Evolutionary conservation across 2,113 vertebrate genomes (phyloP).

Genomic region (Nipponia nippon): DNA sequence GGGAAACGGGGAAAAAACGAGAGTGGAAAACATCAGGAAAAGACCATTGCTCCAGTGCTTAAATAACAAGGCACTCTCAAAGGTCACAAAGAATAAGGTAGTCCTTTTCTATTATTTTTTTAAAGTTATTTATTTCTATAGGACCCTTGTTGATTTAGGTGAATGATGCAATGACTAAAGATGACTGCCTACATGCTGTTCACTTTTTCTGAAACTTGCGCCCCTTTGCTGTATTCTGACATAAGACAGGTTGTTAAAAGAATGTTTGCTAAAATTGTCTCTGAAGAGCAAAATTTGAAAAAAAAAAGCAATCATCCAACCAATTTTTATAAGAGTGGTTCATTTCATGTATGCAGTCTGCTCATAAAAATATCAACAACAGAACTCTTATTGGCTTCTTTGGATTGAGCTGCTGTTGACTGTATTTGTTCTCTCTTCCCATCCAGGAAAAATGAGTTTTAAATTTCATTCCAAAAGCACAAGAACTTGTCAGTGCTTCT

Average conservation of each 20-base stretch:
- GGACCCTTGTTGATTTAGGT: not conserved
- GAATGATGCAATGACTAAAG: not conserved
- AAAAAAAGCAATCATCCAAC: not conserved
- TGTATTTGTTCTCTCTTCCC: not conserved
- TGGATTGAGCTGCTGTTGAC: not conserved
- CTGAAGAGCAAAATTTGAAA: not conserved
- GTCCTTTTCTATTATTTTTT: not conserved
- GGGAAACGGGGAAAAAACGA: not conserved
- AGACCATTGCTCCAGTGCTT: not conserved
- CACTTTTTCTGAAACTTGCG: not conserved
- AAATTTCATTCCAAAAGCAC: not conserved
- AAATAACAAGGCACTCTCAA: not conserved
- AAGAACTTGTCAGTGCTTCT: not conserved
- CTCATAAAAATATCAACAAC: not conserved
- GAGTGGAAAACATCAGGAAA: not conserved
- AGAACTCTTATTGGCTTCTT: not conserved
- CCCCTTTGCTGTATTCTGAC: not conserved
- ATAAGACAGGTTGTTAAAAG: not conserved
- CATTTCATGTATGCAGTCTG: not conserved
- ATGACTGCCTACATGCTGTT: not conserved
- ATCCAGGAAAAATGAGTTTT: conserved; percentile 16
- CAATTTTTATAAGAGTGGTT: not conserved
- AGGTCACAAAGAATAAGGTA: not conserved
- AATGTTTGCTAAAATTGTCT: not conserved
- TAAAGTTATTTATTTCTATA: not conserved